Percentiles rank a stretch among this genome's conserved stretches.
Evolutionary conservation across 2,113 vertebrate genomes (phyloP).

Genomic region (Hyaena hyaena): DNA sequence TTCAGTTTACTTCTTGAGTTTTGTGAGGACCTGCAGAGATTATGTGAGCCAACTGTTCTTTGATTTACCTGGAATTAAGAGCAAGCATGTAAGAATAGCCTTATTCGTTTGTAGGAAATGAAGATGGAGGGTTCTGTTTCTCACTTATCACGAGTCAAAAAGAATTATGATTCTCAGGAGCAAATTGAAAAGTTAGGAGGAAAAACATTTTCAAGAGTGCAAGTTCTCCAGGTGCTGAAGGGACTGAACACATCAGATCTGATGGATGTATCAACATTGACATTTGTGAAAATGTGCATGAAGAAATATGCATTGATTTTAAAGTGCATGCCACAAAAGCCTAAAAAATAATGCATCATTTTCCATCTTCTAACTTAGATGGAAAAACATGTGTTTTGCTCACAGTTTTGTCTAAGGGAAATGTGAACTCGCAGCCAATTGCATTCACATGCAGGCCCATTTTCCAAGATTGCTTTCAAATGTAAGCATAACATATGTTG

Average conservation of each 20-base stretch:
- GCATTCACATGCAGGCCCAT: slow-evolving; percentile 65
- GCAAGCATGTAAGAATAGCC: not conserved
- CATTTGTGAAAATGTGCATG: slow-evolving; percentile 62
- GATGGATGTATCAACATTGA: slow-evolving; percentile 53
- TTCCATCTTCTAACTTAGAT: slow-evolving; percentile 75
- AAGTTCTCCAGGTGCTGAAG: slow-evolving; percentile 73
- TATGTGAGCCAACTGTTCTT: not conserved
- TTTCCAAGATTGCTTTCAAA: slow-evolving; percentile 75
- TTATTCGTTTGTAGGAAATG: slow-evolving; percentile 24
- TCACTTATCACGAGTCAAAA: slow-evolving; percentile 72
- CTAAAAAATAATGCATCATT: slow-evolving; percentile 66
- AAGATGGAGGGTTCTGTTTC: slow-evolving; percentile 60
- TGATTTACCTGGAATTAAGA: slow-evolving; percentile 24
- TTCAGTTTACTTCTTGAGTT: not conserved
- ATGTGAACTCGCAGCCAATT: slow-evolving; percentile 72
- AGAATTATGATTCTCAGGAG: slow-evolving; percentile 61
- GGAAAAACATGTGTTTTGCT: slow-evolving; percentile 81
- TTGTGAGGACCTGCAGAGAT: not conserved
- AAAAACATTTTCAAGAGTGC: slow-evolving; percentile 62
- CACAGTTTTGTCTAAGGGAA: slow-evolving; percentile 71
- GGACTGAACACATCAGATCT: slow-evolving; percentile 46
- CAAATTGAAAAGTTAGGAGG: slow-evolving; percentile 58
- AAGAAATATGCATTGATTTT: slow-evolving; percentile 71
- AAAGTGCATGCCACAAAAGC: slow-evolving; percentile 61
- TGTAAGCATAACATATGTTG: slow-evolving; percentile 67